Conservation (phyloP, 1,140 invertebrate genomes). For the Pomacea maculata region DNA sequence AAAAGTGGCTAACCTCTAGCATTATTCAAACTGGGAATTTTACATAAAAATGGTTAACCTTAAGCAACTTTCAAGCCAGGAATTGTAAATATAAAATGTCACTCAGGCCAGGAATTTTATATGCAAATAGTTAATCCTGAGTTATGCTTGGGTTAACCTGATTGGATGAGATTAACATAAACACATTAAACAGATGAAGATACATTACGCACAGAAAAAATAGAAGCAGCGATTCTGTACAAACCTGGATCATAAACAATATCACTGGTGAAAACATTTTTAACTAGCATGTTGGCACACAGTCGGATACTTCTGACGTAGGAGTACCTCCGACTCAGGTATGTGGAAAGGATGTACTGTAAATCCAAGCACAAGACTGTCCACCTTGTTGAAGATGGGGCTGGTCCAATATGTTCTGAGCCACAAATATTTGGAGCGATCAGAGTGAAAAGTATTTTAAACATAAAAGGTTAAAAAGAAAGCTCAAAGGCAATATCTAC, state of each 20-base stretch:
- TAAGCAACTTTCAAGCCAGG: not conserved
- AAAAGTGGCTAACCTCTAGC: too few relatives aligned
- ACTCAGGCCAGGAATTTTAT: too few relatives aligned
- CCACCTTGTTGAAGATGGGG: slow-evolving; percentile 60
- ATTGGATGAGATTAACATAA: too few relatives aligned
- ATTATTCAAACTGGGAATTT: too few relatives aligned
- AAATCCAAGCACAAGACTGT: slow-evolving; percentile 63
- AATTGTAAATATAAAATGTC: not conserved
- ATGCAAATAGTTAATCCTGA: not conserved
- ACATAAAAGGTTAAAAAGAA: not conserved
- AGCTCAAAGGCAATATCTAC: not conserved
- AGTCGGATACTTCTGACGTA: slow-evolving; percentile 60
- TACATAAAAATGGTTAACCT: too few relatives aligned
- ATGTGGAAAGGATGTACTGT: slow-evolving; percentile 59
- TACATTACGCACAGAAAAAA: too few relatives aligned
- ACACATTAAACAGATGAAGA: too few relatives aligned
- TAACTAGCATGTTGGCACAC: slow-evolving; percentile 64
- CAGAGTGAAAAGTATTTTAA: not conserved
- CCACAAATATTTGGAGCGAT: slow-evolving; percentile 13
- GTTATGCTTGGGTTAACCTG: too few relatives aligned
- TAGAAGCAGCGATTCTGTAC: not conserved
- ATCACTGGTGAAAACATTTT: slow-evolving; percentile 65
- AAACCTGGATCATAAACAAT: slow-evolving; percentile 63
- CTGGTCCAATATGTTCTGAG: slow-evolving; percentile 58
- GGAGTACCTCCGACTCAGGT: slow-evolving; percentile 61